Percentiles rank a stretch among this genome's conserved stretches.
Conservation (phyloP, 2,888 invertebrate genomes). For the Harpalus rubripes region DNA sequence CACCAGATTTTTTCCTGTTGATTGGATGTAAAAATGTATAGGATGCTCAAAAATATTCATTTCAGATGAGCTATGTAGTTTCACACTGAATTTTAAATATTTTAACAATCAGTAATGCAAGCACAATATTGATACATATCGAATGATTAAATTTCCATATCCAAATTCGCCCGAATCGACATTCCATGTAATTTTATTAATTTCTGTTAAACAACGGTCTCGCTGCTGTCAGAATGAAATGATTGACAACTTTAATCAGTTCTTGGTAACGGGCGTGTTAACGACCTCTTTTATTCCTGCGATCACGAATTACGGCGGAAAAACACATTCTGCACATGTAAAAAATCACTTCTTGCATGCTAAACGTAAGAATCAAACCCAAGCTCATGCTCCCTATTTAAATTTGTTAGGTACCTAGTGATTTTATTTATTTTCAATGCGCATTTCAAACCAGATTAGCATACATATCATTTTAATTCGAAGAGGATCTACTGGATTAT, state of each 20-base stretch:
- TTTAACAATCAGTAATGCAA: too few relatives aligned
- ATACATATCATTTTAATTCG: conserved; percentile 24
- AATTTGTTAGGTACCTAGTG: neutral
- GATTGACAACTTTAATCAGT: conserved; percentile 46
- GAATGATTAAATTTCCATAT: neutral
- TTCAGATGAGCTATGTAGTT: too few relatives aligned
- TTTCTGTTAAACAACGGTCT: conserved; percentile 35
- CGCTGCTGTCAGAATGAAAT: conserved; percentile 30
- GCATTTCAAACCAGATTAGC: conserved; percentile 22
- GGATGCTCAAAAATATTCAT: too few relatives aligned
- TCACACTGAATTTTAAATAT: too few relatives aligned
- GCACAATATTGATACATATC: neutral
- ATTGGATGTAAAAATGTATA: too few relatives aligned
- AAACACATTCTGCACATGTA: conserved; percentile 52
- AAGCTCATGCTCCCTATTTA: conserved; percentile 5
- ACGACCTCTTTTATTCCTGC: conserved; percentile 35
- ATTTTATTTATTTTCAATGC: conserved; percentile 43
- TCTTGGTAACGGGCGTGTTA: conserved; percentile 29
- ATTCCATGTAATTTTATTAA: conserved; percentile 24
- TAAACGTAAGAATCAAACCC: conserved; percentile 12
- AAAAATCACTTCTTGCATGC: conserved; percentile 55
- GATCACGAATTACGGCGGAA: conserved; percentile 33
- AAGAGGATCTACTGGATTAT: neutral
- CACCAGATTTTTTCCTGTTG: too few relatives aligned
- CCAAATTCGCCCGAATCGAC: neutral